A percentile compares a stretch with the other conserved stretches of the same genome.
These are phyloP conservation scores for Notechis scutatus DNA, from an alignment of 2,113 vertebrate species.

Conservation along the genomic window DNA sequence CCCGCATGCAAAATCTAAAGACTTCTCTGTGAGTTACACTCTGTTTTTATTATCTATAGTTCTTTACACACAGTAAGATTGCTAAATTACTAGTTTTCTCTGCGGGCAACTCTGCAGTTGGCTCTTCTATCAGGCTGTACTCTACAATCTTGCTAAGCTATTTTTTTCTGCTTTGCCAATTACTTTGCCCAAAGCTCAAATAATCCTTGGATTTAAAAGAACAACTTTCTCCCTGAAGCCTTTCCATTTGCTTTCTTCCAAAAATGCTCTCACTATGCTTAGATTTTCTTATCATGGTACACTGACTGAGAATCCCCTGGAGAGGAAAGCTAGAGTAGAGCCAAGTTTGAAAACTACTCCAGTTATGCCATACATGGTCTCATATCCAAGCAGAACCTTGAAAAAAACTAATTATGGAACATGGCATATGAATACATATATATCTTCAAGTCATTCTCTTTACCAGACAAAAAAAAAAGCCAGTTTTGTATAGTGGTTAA, in stretches of 20 bases:
- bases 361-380: neutral
- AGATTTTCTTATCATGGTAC: neutral
- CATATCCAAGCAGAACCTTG: neutral
- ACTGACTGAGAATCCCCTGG: neutral
- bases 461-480: neutral
- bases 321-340: neutral
- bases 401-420: neutral
- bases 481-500: neutral
- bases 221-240: neutral
- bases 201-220: neutral
- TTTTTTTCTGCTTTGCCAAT: neutral
- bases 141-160: neutral
- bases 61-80: neutral
- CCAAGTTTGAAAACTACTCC: neutral
- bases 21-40: neutral
- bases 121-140: neutral
- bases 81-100: neutral
- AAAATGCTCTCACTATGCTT: neutral
- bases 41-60: neutral
- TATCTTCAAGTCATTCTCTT: neutral
- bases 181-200: neutral
- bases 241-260: neutral
- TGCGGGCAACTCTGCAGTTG: neutral
- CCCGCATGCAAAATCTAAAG: neutral
- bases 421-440: neutral